Evolutionary conservation across 2,797 vertebrate genomes (phyloP), one percentile per base, ranked within the genome.

Genomic region (Cynopterus sphinx): DNA sequence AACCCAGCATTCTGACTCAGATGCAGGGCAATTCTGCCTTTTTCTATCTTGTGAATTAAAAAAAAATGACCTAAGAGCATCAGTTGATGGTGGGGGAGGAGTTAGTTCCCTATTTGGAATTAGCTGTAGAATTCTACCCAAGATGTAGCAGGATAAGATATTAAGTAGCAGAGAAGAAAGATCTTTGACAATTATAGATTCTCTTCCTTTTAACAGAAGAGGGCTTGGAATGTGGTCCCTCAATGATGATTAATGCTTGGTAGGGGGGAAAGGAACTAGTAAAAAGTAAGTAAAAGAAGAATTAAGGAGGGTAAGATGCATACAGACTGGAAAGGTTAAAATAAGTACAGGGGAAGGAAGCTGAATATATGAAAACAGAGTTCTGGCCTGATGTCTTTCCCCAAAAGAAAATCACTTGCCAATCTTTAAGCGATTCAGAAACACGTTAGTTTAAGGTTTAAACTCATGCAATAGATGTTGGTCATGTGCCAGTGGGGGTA

Each of bases 401-500:
- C 41, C 41, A 73, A 95, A 79, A 83, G 31, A 74, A 84, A 91
- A 59, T 46, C 84, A 31, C 3, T 57, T 94, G 57, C 28, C 65
- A 91, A 55, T 39, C 55, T 46, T 75, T 26, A 49, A 46, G 63
- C 82, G 71, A 92, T 75, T 95, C 16, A 36, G 71, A 87, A 92
- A 77, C 31, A 74, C 21, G 89, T 79, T 67, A 33, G n/a, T 85
- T 88, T 85, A 67, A 81, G n/a, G 1, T 71, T 82, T 87, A 91
- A 88, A 70, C 5, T 17, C 53, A 55, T 0, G 26, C 16, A 43
- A 3, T 67, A 88, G 41, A 46, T 16, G 33, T 51, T 0, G 1
- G 33, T 59, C 63, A 10, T 0, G 0, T 43, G 7, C 19, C 33
- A 22, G 31, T 19, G 21, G 1, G 22, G 7, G 16, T 61, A 17